Conservation (phyloP, 2,797 vertebrate species). For the Centropyge bicolor region DNA sequence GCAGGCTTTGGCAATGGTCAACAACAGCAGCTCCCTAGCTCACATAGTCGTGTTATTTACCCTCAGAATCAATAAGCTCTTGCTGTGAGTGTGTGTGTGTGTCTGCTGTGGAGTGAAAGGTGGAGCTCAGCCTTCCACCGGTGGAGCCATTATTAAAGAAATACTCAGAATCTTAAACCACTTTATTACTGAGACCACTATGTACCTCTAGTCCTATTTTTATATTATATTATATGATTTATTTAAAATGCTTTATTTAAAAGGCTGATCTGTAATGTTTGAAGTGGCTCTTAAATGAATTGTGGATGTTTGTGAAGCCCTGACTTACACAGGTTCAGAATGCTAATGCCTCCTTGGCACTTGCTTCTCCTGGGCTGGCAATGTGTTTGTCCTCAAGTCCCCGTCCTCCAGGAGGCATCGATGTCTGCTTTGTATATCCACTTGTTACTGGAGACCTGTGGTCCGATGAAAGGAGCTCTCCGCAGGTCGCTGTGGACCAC, state of each 20-base stretch:
- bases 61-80: conserved; percentile 78
- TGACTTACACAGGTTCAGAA: conserved; percentile 39
- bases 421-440: conserved; percentile 47
- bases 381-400: conserved; percentile 56
- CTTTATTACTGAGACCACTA: conserved; percentile 8
- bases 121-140: conserved; percentile 22
- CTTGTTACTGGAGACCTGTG: conserved; percentile 61
- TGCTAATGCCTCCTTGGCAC: conserved; percentile 57
- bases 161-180: conserved; percentile 8
- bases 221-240: too few species aligned
- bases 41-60: conserved; percentile 75
- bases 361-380: conserved; percentile 34
- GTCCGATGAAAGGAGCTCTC: conserved; percentile 70
- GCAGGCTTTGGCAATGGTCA: conserved; percentile 77
- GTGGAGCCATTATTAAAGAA: conserved; percentile 41
- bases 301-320: conserved; percentile 28
- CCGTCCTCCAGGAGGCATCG: conserved; percentile 45
- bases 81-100: conserved; percentile 52
- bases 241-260: conserved; percentile 1
- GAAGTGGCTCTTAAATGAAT: conserved; percentile 18
- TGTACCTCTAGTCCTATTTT: too few species aligned
- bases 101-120: conserved; percentile 63
- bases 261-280: conserved; percentile 8
- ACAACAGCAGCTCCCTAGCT: conserved; percentile 75
- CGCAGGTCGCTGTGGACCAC: conserved; percentile 69